Base-by-base conservation (phyloP, 2,113 vertebrate species). In the Puntigrus tetrazona region DNA sequence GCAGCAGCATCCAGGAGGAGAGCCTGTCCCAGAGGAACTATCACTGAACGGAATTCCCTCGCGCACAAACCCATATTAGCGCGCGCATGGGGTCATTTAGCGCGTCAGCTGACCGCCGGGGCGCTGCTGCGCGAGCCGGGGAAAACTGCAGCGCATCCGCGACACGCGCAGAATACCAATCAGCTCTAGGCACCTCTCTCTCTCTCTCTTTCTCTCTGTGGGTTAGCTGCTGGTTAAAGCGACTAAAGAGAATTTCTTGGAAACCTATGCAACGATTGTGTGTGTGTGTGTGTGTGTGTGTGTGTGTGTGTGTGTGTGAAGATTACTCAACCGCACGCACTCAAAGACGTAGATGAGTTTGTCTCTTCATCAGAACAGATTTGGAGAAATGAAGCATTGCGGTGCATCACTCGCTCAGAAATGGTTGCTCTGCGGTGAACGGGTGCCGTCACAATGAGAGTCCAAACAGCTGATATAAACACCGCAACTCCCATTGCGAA, bases 81-180 rank as follows among this genome's bases (percentile, higher is more conserved):
- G 45, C 41, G 45, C 14, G 45, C 69, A 61, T 38, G 57, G 52
- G 22, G 67, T 38, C 38, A 52, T 72, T 72, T 38, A 80, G 78
- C 27, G n/a, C 65, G 41, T 78, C 83, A 84, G 63, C 61, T 78
- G 83, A 78, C 47, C 31, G 11, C 9, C 22, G n/a, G 63, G 52
- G 76, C 59, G 34, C 36, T 41, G 83, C 74, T 38, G 52, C 52
- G n/a, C 45, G n/a, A 87, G 90, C 41, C 29, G 77, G 47, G 29
- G 78, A 80, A 67, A 67, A 34, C 85, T 85, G 86, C 90, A 91
- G 89, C 82, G 81, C 91, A 76, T 75, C 84, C 16, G 74, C 61
- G 47, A 38, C 34, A 70, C 78, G 82, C 57, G 34, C 61, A 57
- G 75, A 91, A 65, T 84, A 82, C 55, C 86, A 82, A 87, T 78